phyloP scores from a whole-genome alignment of 2,113 vertebrate genomes.

The Sprattus sprattus region DNA sequence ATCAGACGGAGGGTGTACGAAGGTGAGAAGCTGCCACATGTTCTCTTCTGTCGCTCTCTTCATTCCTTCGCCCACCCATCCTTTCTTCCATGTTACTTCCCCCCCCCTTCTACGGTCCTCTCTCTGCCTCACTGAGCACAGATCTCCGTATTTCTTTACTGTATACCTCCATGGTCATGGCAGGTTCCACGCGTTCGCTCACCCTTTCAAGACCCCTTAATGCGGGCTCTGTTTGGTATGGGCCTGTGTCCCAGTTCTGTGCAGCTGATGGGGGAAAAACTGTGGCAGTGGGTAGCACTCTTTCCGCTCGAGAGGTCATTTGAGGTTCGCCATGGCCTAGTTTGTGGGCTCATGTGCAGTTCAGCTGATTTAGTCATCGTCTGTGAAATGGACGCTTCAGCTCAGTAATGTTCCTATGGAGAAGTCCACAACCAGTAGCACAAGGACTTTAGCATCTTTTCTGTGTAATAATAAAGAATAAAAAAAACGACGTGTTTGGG shows the following conservation, averaged over 20 bases:
- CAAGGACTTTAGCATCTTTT: too few relatives aligned
- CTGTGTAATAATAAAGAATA: too few relatives aligned
- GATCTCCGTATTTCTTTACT: background rate
- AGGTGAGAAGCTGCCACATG: conserved; percentile 67
- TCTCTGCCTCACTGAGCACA: background rate
- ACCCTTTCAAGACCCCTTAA: background rate
- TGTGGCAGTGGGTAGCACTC: background rate
- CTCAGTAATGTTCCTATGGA: background rate
- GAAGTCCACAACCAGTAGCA: too few relatives aligned
- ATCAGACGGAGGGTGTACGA: conserved; percentile 90
- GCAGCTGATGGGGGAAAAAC: background rate
- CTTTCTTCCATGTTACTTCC: background rate
- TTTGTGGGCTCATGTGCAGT: background rate
- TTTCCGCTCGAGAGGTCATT: background rate
- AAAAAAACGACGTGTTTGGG: background rate
- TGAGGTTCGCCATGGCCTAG: background rate
- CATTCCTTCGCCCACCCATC: background rate
- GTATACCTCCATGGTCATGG: background rate
- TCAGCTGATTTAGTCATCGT: background rate
- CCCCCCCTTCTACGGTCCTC: background rate
- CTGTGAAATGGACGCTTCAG: background rate
- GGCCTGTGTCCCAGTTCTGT: background rate
- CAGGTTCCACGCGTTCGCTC: background rate
- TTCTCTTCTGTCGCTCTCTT: background rate
- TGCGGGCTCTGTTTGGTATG: background rate